A percentile compares a stretch with the other conserved stretches of the same genome.
These are phyloP conservation scores for Meiosimyza platycephala DNA, from an alignment of 2,888 invertebrate genomes.

Conservation along the genomic window DNA sequence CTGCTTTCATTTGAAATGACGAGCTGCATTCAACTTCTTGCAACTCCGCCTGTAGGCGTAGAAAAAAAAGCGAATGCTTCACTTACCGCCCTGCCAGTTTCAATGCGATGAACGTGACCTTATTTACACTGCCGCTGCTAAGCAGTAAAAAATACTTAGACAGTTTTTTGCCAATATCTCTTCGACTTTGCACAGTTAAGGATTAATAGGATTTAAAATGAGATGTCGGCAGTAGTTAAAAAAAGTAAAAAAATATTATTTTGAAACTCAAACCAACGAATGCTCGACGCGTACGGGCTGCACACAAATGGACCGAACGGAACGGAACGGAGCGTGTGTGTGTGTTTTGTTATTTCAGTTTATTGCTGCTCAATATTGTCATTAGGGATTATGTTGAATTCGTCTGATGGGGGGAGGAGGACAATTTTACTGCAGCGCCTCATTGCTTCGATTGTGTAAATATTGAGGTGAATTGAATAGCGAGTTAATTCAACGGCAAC, in stretches of 20 bases:
- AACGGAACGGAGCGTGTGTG: slow-evolving; percentile 32
- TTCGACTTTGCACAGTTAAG: slow-evolving; percentile 16
- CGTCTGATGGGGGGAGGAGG: neutral
- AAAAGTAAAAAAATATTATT: neutral
- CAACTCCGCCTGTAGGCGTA: too few species aligned
- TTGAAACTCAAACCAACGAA: too few species aligned
- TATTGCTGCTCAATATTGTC: slow-evolving; percentile 68
- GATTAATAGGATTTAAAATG: slow-evolving; percentile 23
- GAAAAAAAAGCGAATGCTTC: too few species aligned
- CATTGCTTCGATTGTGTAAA: neutral
- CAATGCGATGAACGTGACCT: slow-evolving; percentile 29
- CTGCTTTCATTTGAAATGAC: neutral
- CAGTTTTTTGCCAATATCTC: slow-evolving; percentile 1
- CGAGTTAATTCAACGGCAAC: neutral
- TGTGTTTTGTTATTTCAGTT: slow-evolving; percentile 56
- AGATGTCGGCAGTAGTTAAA: slow-evolving; percentile 11
- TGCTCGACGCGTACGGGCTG: too few species aligned
- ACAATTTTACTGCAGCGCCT: neutral
- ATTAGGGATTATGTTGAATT: slow-evolving; percentile 60
- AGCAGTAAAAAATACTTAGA: neutral
- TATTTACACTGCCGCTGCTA: slow-evolving; percentile 13
- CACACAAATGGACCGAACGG: too few species aligned
- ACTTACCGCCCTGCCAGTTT: neutral
- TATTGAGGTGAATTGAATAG: neutral
- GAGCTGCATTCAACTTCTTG: neutral